Evolutionary conservation across 2,113 vertebrate species (phyloP).

Genomic region (Nicator chloris): DNA sequence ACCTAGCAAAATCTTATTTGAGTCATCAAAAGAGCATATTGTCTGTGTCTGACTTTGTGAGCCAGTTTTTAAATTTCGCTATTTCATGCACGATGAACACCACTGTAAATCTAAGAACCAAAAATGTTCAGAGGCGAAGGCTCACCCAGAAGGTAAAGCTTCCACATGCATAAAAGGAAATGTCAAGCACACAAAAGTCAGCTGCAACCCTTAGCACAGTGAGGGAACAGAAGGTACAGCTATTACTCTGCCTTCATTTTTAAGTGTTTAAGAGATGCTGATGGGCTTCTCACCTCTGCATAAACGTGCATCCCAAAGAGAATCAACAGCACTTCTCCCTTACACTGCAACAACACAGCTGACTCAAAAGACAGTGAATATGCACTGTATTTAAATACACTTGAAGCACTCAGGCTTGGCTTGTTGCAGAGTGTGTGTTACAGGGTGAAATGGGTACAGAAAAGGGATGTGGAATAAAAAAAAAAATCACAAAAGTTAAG

Average conservation of each 20-base stretch:
- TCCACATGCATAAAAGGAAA: background rate
- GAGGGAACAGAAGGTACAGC: background rate
- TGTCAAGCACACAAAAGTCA: background rate
- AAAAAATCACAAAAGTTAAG: background rate
- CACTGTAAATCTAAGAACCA: background rate
- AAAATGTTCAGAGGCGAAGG: background rate
- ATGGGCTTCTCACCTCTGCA: background rate
- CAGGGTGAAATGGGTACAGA: background rate
- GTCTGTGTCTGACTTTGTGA: background rate
- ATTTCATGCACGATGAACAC: background rate
- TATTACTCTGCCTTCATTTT: background rate
- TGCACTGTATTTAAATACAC: conserved; percentile 13
- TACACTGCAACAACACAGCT: background rate
- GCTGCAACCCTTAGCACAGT: background rate
- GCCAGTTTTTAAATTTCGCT: background rate
- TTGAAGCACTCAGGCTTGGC: background rate
- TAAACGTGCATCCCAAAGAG: background rate
- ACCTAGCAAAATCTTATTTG: background rate
- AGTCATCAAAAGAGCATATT: background rate
- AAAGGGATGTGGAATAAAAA: background rate
- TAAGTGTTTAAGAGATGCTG: background rate
- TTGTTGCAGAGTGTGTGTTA: background rate
- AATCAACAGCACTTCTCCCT: background rate
- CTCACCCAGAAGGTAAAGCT: background rate
- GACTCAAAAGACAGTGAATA: background rate